Evolutionary conservation across 2,113 vertebrate genomes (phyloP).

Genomic region (Poecile atricapillus): DNA sequence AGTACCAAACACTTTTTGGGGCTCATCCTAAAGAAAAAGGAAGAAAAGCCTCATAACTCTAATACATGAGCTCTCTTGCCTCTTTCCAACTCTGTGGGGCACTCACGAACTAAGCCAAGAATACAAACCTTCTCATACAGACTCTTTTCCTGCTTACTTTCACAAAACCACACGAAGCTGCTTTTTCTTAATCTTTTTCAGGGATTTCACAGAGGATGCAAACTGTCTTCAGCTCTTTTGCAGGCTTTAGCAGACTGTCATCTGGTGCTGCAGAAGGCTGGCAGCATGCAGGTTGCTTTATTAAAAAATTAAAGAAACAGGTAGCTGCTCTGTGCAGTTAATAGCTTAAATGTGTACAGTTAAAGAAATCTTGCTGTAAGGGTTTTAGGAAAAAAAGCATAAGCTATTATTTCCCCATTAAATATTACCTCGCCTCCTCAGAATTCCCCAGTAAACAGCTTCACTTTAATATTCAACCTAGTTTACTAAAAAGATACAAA

Average conservation of each 20-base stretch:
- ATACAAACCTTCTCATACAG: background rate
- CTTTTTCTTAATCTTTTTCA: background rate
- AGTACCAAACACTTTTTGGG: background rate
- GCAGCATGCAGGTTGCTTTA: background rate
- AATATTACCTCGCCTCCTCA: background rate
- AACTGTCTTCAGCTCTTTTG: background rate
- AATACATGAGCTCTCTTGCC: background rate
- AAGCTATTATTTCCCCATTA: background rate
- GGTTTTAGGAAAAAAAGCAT: background rate
- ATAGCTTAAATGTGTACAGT: background rate
- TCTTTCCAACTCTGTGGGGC: background rate
- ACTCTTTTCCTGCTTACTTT: background rate
- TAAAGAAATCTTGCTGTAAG: background rate
- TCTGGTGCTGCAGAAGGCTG: background rate
- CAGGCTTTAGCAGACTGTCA: conserved; percentile 7
- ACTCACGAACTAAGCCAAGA: background rate
- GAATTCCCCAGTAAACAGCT: background rate
- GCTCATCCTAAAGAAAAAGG: background rate
- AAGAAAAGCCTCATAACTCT: background rate
- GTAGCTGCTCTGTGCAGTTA: background rate
- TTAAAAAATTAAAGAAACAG: background rate
- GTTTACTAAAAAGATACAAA: background rate
- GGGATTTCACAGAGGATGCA: background rate
- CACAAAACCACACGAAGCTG: background rate
- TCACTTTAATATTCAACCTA: background rate